Conservation (phyloP, 2,113 vertebrate species). For the Aramus guarauna region DNA sequence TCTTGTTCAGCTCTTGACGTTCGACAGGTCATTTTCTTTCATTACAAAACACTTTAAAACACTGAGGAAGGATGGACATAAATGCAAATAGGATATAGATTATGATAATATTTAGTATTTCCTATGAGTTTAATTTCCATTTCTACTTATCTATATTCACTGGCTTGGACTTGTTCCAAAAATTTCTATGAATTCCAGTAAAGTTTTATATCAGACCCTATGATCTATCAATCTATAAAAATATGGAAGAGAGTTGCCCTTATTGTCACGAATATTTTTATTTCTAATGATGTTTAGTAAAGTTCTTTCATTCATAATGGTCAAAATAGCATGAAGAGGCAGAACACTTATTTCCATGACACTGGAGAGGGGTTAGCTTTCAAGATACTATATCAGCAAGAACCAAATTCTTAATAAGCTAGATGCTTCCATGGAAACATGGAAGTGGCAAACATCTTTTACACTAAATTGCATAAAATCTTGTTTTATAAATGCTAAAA, state of each 20-base stretch:
- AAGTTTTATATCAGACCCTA: neutral
- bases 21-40: neutral
- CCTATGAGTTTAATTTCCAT: neutral
- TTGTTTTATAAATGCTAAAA: neutral
- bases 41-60: conserved; percentile 33
- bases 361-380: neutral
- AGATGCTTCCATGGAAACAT: neutral
- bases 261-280: neutral
- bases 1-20: conserved; percentile 25
- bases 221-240: neutral
- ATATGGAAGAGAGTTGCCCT: neutral
- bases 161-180: neutral
- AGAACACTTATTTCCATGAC: neutral
- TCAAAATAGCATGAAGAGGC: neutral
- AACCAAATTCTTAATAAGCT: neutral
- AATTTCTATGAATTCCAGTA: neutral
- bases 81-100: neutral
- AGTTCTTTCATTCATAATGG: neutral
- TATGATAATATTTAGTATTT: neutral
- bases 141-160: neutral
- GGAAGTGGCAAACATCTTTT: neutral
- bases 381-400: neutral
- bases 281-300: neutral
- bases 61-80: neutral
- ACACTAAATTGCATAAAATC: neutral